These are phyloP conservation scores for Bubalus kerabau DNA, from an alignment of 2,113 vertebrate genomes.

Conservation along the genomic window DNA sequence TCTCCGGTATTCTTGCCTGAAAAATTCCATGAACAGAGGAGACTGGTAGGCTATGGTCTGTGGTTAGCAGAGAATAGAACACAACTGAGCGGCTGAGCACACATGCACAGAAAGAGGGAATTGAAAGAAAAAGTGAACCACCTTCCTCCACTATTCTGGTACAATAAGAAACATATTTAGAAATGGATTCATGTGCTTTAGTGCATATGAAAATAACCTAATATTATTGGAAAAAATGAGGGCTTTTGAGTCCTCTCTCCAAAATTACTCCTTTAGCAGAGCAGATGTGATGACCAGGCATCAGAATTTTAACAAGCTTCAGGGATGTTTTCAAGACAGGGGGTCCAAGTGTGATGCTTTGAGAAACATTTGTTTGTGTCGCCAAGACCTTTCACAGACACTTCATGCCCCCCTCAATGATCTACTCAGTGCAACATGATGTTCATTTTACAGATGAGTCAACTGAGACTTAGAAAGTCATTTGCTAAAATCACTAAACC, in stretches of 20 bases:
- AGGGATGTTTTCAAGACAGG: fast-evolving
- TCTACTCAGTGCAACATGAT: fast-evolving
- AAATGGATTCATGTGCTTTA: background rate
- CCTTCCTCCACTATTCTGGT: background rate
- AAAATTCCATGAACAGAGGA: background rate
- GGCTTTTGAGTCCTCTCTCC: background rate
- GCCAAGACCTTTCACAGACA: background rate
- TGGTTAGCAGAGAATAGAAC: background rate
- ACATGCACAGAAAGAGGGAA: background rate
- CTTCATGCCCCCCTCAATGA: fast-evolving
- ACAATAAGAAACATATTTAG: background rate
- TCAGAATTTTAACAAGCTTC: background rate
- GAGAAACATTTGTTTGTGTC: background rate
- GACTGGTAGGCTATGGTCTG: background rate
- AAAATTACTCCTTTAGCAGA: background rate
- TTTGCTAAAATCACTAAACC: background rate
- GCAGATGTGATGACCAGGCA: background rate
- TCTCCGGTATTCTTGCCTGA: background rate
- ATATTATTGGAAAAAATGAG: background rate
- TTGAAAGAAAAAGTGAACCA: fast-evolving
- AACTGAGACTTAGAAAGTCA: background rate
- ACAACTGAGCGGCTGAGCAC: background rate
- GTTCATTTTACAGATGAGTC: background rate
- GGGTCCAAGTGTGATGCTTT: no score
- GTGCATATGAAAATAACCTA: no score